Conservation (phyloP, 2,888 invertebrate genomes). For the Agriopis leucophaearia region DNA sequence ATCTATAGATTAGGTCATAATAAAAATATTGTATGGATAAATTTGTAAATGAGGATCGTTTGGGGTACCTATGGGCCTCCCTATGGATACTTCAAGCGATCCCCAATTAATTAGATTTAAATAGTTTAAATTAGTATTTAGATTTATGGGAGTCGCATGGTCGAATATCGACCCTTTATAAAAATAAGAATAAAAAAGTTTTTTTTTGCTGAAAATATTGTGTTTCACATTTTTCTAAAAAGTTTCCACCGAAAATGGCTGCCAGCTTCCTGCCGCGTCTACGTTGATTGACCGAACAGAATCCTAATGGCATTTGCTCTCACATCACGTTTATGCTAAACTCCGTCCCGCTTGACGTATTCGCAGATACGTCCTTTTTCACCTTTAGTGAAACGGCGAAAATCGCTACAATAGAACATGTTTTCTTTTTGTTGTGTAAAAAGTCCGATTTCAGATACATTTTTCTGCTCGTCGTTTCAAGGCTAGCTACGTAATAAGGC, state of each 20-base stretch:
- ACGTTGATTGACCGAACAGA: constrained; percentile 40
- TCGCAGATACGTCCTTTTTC: constrained; percentile 39
- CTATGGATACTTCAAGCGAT: too few species aligned
- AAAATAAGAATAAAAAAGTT: too few species aligned
- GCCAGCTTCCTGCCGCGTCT: constrained; percentile 9
- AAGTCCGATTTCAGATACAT: neutral
- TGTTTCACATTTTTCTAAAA: constrained; percentile 3
- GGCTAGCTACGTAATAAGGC: too few species aligned
- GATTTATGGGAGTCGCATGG: too few species aligned
- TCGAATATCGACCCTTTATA: too few species aligned
- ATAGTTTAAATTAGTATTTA: too few species aligned
- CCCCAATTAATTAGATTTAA: too few species aligned
- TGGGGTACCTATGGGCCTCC: too few species aligned
- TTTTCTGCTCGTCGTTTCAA: too few species aligned
- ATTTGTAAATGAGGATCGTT: too few species aligned
- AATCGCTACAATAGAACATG: constrained; percentile 32
- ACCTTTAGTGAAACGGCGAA: constrained; percentile 20
- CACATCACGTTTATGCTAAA: constrained; percentile 48
- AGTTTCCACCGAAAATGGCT: constrained; percentile 11
- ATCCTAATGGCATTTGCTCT: constrained; percentile 36
- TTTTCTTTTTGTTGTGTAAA: constrained; percentile 11
- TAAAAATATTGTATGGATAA: too few species aligned
- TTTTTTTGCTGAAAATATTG: neutral
- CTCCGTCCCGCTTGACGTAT: constrained; percentile 45
- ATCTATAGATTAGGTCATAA: too few species aligned